A percentile compares a stretch with the other conserved stretches of the same genome.
phyloP scores from a whole-genome alignment of 2,797 vertebrate genomes.

The Microchirus variegatus region DNA sequence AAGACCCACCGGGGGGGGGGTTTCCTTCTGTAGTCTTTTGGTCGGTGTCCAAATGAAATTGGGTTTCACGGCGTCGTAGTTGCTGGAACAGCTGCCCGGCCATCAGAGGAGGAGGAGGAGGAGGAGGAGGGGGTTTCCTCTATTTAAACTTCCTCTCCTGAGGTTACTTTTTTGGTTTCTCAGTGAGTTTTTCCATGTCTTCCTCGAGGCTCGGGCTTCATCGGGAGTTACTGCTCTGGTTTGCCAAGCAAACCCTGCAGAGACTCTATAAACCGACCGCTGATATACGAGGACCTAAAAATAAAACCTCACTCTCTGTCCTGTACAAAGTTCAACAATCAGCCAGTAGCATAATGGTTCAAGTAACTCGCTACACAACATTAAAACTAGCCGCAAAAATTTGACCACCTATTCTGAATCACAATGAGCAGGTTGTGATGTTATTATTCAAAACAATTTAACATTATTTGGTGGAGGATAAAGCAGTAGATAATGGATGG shows the following conservation, averaged over 20 bases:
- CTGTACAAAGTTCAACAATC: conserved; percentile 1
- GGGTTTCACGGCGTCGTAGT: conserved; percentile 21
- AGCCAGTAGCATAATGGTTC: conserved; percentile 1
- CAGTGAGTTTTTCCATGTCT: conserved; percentile 23
- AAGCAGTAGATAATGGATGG: too few relatives aligned
- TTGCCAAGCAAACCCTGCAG: conserved; percentile 13
- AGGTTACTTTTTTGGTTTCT: conserved; percentile 28
- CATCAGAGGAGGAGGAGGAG: background rate
- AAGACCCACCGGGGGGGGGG: conserved; percentile 11
- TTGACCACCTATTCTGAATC: too few relatives aligned
- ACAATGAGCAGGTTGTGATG: too few relatives aligned
- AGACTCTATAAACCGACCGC: background rate
- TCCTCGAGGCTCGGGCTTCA: background rate
- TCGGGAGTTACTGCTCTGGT: conserved; percentile 9
- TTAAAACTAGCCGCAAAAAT: too few relatives aligned
- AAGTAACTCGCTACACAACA: background rate
- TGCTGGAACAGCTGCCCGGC: conserved; percentile 18
- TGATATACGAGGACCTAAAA: conserved; percentile 10
- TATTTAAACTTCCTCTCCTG: conserved; percentile 16
- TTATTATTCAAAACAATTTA: too few relatives aligned
- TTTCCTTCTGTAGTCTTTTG: conserved; percentile 23
- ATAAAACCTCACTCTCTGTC: background rate
- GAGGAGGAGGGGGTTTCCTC: background rate
- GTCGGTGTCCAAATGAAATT: conserved; percentile 17
- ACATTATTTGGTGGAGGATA: too few relatives aligned